These are phyloP conservation scores for Ichneumoninae sp. DNA, from an alignment of 2,888 invertebrate species.

Conservation along the genomic window DNA sequence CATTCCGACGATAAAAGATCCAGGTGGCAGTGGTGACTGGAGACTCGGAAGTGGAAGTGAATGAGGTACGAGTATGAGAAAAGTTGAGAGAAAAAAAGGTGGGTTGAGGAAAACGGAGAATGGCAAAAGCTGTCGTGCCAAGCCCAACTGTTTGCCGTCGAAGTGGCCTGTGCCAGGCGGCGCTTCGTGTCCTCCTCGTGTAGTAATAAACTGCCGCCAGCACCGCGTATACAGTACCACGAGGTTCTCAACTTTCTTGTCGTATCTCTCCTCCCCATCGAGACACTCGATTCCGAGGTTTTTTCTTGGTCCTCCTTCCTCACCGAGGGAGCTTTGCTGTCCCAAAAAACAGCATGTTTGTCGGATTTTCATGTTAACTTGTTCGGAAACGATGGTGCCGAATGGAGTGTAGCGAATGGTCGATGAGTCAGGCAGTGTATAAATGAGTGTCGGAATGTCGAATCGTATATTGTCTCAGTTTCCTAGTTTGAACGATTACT, in stretches of 20 bases:
- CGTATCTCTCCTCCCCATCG: slow-evolving; percentile 28
- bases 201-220: slow-evolving; percentile 77
- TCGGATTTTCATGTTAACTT: no score
- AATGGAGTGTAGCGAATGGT: no score
- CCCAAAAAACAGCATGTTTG: slow-evolving; percentile 4
- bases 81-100: not conserved
- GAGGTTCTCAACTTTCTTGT: slow-evolving; percentile 76
- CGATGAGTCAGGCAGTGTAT: no score
- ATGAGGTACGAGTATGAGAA: slow-evolving; percentile 39
- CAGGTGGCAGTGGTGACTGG: slow-evolving; percentile 26
- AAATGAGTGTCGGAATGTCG: no score
- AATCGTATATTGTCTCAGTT: no score
- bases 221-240: slow-evolving; percentile 69
- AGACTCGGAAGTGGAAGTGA: slow-evolving; percentile 34
- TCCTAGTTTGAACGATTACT: no score
- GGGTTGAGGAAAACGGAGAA: slow-evolving; percentile 41
- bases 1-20: slow-evolving; percentile 50
- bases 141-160: slow-evolving; percentile 79
- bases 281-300: slow-evolving; percentile 37
- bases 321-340: slow-evolving; percentile 55
- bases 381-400: no score
- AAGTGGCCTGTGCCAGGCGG: slow-evolving; percentile 81
- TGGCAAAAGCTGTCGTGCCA: slow-evolving; percentile 76
- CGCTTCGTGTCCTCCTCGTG: slow-evolving; percentile 75
- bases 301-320: slow-evolving; percentile 64